Conservation (phyloP, 2,888 invertebrate genomes). For the Drosophila formosana region DNA sequence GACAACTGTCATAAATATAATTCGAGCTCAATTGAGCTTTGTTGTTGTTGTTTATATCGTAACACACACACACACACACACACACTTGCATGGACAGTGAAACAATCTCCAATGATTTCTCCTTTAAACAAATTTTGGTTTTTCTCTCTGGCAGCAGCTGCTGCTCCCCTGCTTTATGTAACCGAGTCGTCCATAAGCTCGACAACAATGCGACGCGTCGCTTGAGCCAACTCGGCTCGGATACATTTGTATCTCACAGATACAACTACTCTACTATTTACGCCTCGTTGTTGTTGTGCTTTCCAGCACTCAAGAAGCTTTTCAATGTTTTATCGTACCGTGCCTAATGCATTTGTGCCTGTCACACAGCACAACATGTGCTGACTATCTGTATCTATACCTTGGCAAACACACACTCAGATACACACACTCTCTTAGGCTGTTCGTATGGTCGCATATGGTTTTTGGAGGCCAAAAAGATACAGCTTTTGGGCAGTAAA, state of each 20-base stretch:
- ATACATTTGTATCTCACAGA: conserved; percentile 15
- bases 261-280: conserved; percentile 4
- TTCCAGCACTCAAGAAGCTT: conserved; percentile 24
- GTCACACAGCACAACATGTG: conserved; percentile 29
- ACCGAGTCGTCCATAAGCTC: conserved; percentile 42
- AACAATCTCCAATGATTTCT: conserved; percentile 65
- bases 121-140: conserved; percentile 66
- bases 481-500: conserved; percentile 9
- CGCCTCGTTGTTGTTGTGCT: conserved; percentile 20
- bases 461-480: conserved; percentile 10
- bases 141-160: conserved; percentile 23
- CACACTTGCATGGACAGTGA: neutral
- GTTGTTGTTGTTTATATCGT: conserved; percentile 38
- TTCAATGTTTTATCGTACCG: conserved; percentile 37
- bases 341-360: conserved; percentile 37
- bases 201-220: conserved; percentile 50
- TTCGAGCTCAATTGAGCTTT: conserved; percentile 72
- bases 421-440: neutral
- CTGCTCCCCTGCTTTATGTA: conserved; percentile 51
- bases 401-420: conserved; percentile 10
- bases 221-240: conserved; percentile 31
- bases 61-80: conserved; percentile 19
- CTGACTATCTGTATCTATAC: conserved; percentile 20
- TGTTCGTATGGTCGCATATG: conserved; percentile 1
- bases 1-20: conserved; percentile 78